Conservation (phyloP, 2,113 vertebrate species). For the Ophthalmolycus amberensis region DNA sequence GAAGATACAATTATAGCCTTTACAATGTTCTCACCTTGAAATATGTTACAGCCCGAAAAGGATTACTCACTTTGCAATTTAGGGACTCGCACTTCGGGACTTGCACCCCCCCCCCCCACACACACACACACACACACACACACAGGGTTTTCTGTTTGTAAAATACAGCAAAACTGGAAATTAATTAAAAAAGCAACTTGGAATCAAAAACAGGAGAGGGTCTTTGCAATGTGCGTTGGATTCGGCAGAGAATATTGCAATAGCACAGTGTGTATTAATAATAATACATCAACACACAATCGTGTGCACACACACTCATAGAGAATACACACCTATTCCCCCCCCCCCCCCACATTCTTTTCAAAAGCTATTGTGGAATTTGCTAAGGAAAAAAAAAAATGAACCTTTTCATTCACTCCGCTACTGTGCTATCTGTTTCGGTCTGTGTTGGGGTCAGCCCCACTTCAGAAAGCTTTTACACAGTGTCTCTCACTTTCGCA, state of each 20-base stretch:
- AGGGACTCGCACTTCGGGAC: neutral
- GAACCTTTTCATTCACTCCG: conserved; percentile 54
- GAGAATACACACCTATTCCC: neutral
- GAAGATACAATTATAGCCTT: conserved; percentile 2
- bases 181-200: conserved; percentile 15
- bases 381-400: conserved; percentile 10
- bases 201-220: neutral
- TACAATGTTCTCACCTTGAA: neutral
- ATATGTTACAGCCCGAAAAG: neutral
- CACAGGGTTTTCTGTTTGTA: neutral
- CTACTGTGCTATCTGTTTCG: conserved; percentile 31
- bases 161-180: neutral
- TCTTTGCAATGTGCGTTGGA: neutral
- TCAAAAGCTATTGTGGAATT: conserved; percentile 57
- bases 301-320: neutral
- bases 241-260: neutral
- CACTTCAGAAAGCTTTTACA: conserved; percentile 63
- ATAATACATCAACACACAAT: conserved; percentile 16
- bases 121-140: neutral
- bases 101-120: neutral
- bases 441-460: conserved; percentile 35
- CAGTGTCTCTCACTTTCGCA: conserved; percentile 45
- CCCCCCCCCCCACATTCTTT: neutral
- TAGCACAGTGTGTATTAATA: conserved; percentile 21
- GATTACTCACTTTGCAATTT: neutral